phyloP scores from a whole-genome alignment of 2,797 vertebrate genomes.

The Limosa lapponica region DNA sequence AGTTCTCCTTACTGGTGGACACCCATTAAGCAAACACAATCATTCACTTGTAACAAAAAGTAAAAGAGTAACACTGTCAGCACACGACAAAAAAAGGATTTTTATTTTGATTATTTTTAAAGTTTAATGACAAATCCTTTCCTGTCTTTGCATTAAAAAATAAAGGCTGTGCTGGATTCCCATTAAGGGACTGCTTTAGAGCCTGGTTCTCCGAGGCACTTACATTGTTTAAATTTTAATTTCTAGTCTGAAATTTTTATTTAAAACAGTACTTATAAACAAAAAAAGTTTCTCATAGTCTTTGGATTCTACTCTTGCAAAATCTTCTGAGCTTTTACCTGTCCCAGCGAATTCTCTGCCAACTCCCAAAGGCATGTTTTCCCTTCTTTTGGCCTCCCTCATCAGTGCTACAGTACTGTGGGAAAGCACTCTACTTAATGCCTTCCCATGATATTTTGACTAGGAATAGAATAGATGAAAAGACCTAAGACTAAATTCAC shows the following conservation, averaged over 20 bases:
- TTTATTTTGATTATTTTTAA: conserved; percentile 81
- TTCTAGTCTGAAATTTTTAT: conserved; percentile 76
- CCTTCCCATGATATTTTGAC: not conserved
- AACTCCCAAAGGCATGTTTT: not conserved
- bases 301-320: not conserved
- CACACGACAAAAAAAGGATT: conserved; percentile 71
- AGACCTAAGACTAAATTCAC: not conserved
- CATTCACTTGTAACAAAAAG: not conserved
- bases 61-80: conserved; percentile 44
- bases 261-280: conserved; percentile 75
- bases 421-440: conserved; percentile 27
- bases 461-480: not conserved
- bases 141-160: conserved; percentile 79
- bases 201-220: conserved; percentile 74
- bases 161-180: conserved; percentile 72
- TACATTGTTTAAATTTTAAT: conserved; percentile 82
- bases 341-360: conserved; percentile 9
- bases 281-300: conserved; percentile 47
- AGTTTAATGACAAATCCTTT: conserved; percentile 80
- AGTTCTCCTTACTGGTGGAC: conserved; percentile 52
- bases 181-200: conserved; percentile 77
- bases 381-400: not conserved
- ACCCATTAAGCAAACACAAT: conserved; percentile 62
- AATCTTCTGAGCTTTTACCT: conserved; percentile 46
- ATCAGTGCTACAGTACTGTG: not conserved